These are phyloP conservation scores for Antedon mediterranea DNA, from an alignment of 53 echinoderm and acorn worm species.

Conservation along the genomic window DNA sequence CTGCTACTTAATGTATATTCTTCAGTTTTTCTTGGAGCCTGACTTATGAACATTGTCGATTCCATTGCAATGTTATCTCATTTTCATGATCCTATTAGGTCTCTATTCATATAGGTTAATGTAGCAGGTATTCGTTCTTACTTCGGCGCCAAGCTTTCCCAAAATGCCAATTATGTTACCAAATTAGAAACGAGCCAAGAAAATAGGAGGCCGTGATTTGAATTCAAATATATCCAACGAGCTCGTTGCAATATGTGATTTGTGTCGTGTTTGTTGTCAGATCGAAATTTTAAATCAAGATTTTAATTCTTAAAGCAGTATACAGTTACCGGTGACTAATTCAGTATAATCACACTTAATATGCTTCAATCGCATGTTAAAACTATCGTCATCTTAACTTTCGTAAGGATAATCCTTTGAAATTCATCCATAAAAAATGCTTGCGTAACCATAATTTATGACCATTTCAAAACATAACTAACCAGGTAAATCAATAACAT, in stretches of 20 bases:
- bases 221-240: neutral
- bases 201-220: neutral
- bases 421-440: no score
- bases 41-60: no score
- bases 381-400: no score
- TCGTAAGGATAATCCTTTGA: no score
- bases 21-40: no score
- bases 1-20: no score
- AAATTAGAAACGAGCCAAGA: neutral
- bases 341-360: no score
- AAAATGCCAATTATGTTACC: neutral
- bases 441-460: no score
- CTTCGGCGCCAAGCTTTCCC: neutral
- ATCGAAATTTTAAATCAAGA: neutral
- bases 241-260: neutral
- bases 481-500: no score
- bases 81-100: neutral
- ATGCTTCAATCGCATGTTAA: no score
- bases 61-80: no score
- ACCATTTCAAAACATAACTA: no score
- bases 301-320: neutral
- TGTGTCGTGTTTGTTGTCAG: neutral
- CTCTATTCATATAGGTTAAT: neutral
- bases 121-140: neutral
- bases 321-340: neutral